phyloP scores from a whole-genome alignment of 1,140 invertebrate genomes.

The Zophobas atratus region DNA sequence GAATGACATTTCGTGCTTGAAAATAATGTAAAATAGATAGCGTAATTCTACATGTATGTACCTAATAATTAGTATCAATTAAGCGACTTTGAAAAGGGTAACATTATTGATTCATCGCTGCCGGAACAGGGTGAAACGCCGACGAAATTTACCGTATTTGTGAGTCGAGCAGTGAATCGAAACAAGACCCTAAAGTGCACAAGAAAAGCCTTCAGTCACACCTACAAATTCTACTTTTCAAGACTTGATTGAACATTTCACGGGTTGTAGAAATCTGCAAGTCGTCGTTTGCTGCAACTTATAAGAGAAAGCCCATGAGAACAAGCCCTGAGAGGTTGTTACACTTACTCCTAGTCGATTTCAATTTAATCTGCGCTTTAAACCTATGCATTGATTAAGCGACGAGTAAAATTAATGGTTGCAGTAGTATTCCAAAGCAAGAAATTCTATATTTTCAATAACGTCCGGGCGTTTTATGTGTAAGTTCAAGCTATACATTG shows the following conservation, averaged over 20 bases:
- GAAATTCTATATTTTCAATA: no score
- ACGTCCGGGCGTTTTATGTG: no score
- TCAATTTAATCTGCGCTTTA: neutral
- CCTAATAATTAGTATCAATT: slow-evolving; percentile 40
- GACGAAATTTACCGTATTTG: slow-evolving; percentile 12
- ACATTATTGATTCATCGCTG: slow-evolving; percentile 23
- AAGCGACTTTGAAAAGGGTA: slow-evolving; percentile 34
- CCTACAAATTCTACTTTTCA: neutral
- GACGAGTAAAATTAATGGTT: no score
- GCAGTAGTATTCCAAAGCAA: no score
- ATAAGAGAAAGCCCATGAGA: neutral
- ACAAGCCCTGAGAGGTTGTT: no score
- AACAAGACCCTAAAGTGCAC: neutral
- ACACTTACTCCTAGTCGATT: neutral
- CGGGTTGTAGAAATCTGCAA: neutral
- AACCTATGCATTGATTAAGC: no score
- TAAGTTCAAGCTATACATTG: no score
- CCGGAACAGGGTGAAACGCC: slow-evolving; percentile 5
- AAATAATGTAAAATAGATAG: slow-evolving; percentile 20
- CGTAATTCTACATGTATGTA: neutral
- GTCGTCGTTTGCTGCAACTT: neutral
- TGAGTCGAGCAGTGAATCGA: neutral
- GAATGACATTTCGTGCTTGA: slow-evolving; percentile 11
- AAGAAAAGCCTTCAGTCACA: neutral
- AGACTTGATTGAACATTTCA: neutral